These are phyloP conservation scores for Miniopterus natalensis DNA, from an alignment of 2,113 vertebrate genomes.

Conservation along the genomic window DNA sequence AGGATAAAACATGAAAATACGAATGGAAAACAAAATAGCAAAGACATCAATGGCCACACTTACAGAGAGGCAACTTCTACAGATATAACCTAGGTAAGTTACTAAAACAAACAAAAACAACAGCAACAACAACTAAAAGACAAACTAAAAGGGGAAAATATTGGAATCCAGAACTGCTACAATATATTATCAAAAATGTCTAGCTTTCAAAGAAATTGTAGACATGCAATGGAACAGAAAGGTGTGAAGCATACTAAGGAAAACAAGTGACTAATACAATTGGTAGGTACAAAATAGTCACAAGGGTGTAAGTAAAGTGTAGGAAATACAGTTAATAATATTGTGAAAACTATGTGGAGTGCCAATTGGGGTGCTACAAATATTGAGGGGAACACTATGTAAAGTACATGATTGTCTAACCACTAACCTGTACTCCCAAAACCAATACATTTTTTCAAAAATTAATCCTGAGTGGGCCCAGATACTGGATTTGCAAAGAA, in stretches of 20 bases:
- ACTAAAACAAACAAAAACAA: background rate
- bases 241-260: background rate
- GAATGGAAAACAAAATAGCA: conserved; percentile 7
- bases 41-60: background rate
- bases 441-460: background rate
- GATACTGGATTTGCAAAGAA: background rate
- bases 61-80: background rate
- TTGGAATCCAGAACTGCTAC: background rate
- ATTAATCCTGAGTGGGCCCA: background rate
- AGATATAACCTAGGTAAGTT: background rate
- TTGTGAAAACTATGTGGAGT: background rate
- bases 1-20: background rate
- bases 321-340: background rate
- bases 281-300: background rate
- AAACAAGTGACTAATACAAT: background rate
- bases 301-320: background rate
- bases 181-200: background rate
- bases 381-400: background rate
- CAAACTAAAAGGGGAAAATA: background rate
- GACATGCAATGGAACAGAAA: background rate
- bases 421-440: background rate
- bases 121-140: background rate
- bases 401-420: background rate
- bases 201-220: conserved; percentile 17
- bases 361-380: background rate